These are phyloP conservation scores for Odontesthes bonariensis DNA, from an alignment of 2,113 vertebrate genomes.

Conservation along the genomic window DNA sequence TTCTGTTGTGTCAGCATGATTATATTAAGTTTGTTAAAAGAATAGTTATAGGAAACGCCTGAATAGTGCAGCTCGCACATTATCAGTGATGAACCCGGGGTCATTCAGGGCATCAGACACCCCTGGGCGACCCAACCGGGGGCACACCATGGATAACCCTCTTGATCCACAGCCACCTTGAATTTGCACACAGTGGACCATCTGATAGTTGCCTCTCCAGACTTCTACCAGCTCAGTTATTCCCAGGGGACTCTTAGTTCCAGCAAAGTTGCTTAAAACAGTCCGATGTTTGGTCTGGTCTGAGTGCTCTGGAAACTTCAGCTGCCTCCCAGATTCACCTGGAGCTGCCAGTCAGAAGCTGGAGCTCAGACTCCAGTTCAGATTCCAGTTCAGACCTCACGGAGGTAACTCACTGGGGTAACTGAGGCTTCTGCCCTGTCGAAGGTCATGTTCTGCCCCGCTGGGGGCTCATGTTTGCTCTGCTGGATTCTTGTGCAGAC, in stretches of 20 bases:
- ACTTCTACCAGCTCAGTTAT: background rate
- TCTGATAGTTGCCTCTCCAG: background rate
- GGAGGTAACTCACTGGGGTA: background rate
- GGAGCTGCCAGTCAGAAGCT: background rate
- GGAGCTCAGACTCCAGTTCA: background rate
- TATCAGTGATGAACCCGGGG: background rate
- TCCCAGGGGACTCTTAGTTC: background rate
- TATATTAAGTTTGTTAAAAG: too few relatives aligned
- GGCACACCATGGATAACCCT: background rate
- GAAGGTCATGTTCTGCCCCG: background rate
- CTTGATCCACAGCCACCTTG: background rate
- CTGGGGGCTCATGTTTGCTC: background rate
- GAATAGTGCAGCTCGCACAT: background rate
- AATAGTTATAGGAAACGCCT: too few relatives aligned
- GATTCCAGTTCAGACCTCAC: too few relatives aligned
- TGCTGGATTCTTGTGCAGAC: background rate
- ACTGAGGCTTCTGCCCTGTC: background rate
- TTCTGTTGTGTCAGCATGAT: too few relatives aligned
- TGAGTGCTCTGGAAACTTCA: background rate
- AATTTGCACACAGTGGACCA: background rate
- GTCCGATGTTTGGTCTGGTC: background rate
- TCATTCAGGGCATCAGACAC: background rate
- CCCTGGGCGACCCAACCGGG: background rate
- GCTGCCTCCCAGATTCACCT: background rate
- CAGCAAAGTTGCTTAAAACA: background rate